A percentile compares a stretch with the other conserved stretches of the same genome.
phyloP scores from a whole-genome alignment of 2,113 vertebrate genomes.

The Chloropsis hardwickii region DNA sequence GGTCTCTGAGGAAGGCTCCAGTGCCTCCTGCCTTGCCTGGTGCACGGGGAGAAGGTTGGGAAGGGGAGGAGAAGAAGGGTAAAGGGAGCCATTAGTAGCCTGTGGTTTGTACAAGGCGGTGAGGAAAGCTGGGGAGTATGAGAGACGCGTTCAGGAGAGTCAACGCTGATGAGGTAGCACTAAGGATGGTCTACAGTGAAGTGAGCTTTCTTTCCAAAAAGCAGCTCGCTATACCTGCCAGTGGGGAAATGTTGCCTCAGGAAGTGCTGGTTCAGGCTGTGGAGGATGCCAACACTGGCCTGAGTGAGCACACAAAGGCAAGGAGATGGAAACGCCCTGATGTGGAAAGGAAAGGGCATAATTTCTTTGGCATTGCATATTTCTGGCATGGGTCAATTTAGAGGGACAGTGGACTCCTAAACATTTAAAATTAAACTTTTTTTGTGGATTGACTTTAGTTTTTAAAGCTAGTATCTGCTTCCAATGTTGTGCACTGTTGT shows the following conservation, averaged over 20 bases:
- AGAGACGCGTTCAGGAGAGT: background rate
- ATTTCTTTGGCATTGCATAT: conserved; percentile 42
- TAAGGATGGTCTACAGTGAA: background rate
- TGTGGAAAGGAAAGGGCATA: background rate
- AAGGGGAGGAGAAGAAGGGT: background rate
- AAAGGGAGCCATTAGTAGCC: background rate
- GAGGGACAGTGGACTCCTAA: background rate
- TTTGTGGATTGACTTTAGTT: background rate
- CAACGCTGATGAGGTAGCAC: conserved; percentile 54
- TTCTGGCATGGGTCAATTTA: background rate
- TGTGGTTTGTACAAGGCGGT: background rate
- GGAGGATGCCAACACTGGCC: background rate
- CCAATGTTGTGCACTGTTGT: background rate
- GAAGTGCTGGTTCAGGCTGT: background rate
- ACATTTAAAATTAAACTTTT: background rate
- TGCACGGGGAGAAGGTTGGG: accelerated
- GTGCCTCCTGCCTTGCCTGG: background rate
- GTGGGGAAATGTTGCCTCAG: background rate
- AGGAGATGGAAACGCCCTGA: background rate
- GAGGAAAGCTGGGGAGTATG: background rate
- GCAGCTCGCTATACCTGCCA: background rate
- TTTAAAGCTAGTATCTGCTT: background rate
- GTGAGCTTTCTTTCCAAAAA: background rate
- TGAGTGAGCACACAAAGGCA: background rate
- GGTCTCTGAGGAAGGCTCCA: background rate